Base-by-base conservation (phyloP, 1,140 invertebrate genomes). In the Nilaparvata lugens region DNA sequence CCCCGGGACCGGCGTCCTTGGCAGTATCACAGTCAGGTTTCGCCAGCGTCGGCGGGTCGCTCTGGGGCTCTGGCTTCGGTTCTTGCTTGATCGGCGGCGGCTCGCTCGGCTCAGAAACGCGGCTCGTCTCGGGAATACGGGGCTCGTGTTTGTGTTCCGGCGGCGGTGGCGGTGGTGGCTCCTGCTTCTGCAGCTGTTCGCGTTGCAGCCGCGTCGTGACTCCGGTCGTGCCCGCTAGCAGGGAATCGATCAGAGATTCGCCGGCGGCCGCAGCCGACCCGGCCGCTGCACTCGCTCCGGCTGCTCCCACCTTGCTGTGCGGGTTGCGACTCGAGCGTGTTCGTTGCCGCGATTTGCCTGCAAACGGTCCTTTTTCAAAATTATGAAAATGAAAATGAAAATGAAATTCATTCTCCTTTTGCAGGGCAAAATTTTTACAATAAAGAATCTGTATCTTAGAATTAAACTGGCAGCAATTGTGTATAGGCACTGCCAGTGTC, bases 151-250 rank as follows among this genome's bases (percentile, higher is more conserved):
- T n/a, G 28, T 3, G 28, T 3, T 28, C 9, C 40, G 52, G 52
- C 24, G 60, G 55, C 24, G 63, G 61, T 18, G 21, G 58, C 56
- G 48, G 23, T 18, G 38, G 57, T 11, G 58, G 58, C 56, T 69
- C 68, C 60, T 68, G 68, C 65, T 85, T 85, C 64, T 85, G 31
- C 65, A 85, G 84, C 69, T 87, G 87, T 65, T 88, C 87, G 5
- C 88, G 79, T 74, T 90, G 88, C 64, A 91, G 74, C 56, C 88
- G 77, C 4, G 88, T 89, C 64, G 86, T 89, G 6, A 89, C 87
- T 23, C 75, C 75, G 65, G 66, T 61, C 4, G 58, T 62, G 53
- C 60, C 67, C 40, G 60, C 62, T 18, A 68, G 56, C 2, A 68
- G 60, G 2, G 63, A 55, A 58, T 66, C 65, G 21, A 64, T 56